Evolutionary conservation across 2,888 invertebrate species (phyloP), one percentile per base, ranked within the genome.

Genomic region (Sarcophaga subvicina): DNA sequence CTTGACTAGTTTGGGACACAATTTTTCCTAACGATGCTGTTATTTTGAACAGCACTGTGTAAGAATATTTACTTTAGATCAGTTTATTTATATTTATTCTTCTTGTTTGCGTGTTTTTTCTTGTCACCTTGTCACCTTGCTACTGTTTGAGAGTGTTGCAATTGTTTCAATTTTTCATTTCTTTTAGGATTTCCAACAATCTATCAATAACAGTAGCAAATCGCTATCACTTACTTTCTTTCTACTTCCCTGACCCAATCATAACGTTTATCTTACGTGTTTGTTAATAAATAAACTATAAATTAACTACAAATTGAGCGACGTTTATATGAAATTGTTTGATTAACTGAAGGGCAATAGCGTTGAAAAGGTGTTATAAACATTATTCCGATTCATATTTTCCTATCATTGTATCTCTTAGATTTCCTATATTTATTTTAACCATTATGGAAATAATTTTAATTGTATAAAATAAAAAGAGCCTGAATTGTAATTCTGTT

Each of bases 301-400:
- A 25, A 20, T 59, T 76, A 12, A 49, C 17, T n/a, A 62, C 66
- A 14, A 14, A 17, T 54, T 54, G 63, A 20, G 22, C 63, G 22
- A 25, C 49, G 37, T 37, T 37, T 60, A 63, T 76, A 37, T 67
- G 0, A n/a, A 62, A 62, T 71, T 83, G 77, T 86, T 86, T 86
- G 80, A 66, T 66, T 60, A 83, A 83, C 80, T 83, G 80, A 83
- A 69, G 70, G 69, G 67, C 59, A 54, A 49, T 75, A n/a, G 59
- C 47, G 60, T 70, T 17, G 76, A 49, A 86, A 77, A 85, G 60
- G 78, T 75, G 69, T 81, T 80, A 73, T 88, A 82, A 86, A 37
- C 1, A 84, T 88, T 72, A 73, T 54, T 76, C 76, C 80, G 49
- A 79, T 3, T n/a, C 70, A 22, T 49, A 64, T 37, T 37, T 37